Evolutionary conservation across 2,888 invertebrate genomes (phyloP).

Genomic region (Ochropleura plecta): DNA sequence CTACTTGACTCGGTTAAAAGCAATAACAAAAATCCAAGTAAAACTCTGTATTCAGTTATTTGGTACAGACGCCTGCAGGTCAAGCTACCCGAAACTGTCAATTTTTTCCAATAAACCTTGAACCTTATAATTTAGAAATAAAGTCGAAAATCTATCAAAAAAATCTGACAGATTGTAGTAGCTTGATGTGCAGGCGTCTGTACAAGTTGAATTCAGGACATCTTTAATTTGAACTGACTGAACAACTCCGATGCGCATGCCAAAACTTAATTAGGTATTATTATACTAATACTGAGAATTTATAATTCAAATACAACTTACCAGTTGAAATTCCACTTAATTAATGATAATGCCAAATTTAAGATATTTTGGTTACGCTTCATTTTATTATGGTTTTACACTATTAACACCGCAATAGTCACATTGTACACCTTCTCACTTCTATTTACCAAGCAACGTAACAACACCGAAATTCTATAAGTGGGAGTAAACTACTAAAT

Average conservation of each 20-base stretch:
- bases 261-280: no score
- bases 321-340: no score
- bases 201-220: background rate
- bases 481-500: constrained; percentile 2
- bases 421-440: constrained; percentile 6
- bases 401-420: constrained; percentile 6
- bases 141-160: no score
- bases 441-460: constrained; percentile 11
- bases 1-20: background rate
- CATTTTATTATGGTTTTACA: constrained; percentile 5
- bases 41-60: constrained; percentile 4
- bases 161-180: no score
- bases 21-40: constrained; percentile 2
- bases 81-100: no score
- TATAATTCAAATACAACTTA: no score
- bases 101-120: no score
- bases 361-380: constrained; percentile 4
- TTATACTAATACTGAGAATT: no score
- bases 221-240: constrained; percentile 3
- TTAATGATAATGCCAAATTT: constrained; percentile 3
- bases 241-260: no score
- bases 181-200: no score
- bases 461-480: constrained; percentile 10
- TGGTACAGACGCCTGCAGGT: no score
- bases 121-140: no score